Evolutionary conservation across 1,140 invertebrate species (phyloP).

Genomic region (Thereuonema tuberculata): DNA sequence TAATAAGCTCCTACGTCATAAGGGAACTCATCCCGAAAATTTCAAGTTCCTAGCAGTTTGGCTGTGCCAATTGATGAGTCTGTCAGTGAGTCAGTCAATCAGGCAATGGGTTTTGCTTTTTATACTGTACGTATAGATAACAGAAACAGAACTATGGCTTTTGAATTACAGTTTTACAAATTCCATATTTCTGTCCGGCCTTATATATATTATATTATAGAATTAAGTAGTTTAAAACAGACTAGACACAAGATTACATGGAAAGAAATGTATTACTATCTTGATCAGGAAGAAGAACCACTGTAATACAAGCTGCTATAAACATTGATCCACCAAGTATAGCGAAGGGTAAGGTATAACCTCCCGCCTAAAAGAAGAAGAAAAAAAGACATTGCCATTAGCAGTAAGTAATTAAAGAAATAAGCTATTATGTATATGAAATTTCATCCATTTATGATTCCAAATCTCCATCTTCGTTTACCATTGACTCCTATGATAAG

Average conservation of each 20-base stretch:
- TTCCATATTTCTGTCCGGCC: no score
- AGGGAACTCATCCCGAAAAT: no score
- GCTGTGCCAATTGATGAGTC: no score
- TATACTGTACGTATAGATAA: not conserved
- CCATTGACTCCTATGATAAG: no score
- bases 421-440: not conserved
- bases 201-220: not conserved
- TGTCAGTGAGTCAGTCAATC: no score
- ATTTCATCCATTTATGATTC: no score
- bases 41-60: no score
- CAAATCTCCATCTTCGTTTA: no score
- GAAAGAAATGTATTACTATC: not conserved
- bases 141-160: not conserved
- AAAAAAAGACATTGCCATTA: not conserved
- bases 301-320: conserved; percentile 54
- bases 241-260: not conserved
- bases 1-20: no score
- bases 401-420: not conserved
- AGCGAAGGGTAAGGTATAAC: conserved; percentile 73
- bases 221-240: not conserved
- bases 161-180: no score
- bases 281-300: conserved; percentile 47
- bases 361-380: conserved; percentile 43
- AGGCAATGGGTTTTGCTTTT: no score
- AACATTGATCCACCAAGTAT: conserved; percentile 64